A percentile compares a stretch with the other conserved stretches of the same genome.
These are phyloP conservation scores for Melitaea athalia DNA, from an alignment of 2,888 invertebrate genomes.

Conservation along the genomic window DNA sequence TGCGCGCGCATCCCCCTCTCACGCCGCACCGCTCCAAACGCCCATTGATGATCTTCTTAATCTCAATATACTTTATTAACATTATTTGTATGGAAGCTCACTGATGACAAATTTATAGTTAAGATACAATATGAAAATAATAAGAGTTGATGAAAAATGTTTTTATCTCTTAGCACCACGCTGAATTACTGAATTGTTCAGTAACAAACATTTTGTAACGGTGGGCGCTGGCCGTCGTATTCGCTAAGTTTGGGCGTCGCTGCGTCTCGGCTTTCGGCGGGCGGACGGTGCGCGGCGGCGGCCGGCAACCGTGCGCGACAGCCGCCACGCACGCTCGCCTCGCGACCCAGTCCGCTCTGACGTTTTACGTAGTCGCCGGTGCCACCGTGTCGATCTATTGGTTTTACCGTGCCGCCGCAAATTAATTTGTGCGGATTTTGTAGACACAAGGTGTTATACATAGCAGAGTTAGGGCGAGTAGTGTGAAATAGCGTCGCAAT, in stretches of 20 bases:
- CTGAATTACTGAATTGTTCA: background rate
- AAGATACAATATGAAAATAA: conserved; percentile 3
- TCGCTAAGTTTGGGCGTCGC: conserved; percentile 79
- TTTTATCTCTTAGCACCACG: background rate
- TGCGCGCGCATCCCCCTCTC: conserved; percentile 76
- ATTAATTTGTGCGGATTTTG: conserved; percentile 66
- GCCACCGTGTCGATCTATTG: conserved; percentile 60
- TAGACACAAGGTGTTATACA: conserved; percentile 47
- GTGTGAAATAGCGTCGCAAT: conserved; percentile 43
- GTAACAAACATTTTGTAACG: conserved; percentile 25
- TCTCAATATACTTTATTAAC: conserved; percentile 68
- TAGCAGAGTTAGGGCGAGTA: conserved; percentile 43
- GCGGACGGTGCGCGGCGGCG: conserved; percentile 75
- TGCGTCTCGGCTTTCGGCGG: conserved; percentile 78
- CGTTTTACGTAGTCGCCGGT: conserved; percentile 76
- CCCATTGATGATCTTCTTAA: conserved; percentile 80
- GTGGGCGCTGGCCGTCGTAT: conserved; percentile 68
- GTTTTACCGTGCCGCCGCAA: conserved; percentile 56
- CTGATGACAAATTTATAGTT: background rate
- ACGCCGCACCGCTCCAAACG: conserved; percentile 65
- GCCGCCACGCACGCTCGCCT: conserved; percentile 74
- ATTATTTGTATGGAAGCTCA: conserved; percentile 46
- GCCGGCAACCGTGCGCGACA: conserved; percentile 68
- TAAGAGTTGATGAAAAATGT: background rate
- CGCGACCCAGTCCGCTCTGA: conserved; percentile 80